Evolutionary conservation across 2,888 invertebrate genomes (phyloP), one percentile per base, ranked within the genome.

Genomic region (Oconnorella tubifera): DNA sequence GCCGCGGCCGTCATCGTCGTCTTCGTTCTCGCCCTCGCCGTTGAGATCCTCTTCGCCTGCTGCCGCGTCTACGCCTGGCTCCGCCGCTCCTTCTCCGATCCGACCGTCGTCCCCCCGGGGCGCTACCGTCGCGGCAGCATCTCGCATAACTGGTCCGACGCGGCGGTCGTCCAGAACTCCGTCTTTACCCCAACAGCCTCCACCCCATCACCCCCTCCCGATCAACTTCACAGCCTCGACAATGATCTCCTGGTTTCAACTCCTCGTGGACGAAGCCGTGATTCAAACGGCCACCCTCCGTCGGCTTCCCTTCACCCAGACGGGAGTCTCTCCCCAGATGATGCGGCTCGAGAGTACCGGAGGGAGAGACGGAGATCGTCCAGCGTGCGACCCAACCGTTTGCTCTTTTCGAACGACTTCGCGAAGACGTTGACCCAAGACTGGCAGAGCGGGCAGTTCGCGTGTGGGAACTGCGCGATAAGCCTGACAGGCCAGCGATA

Each of bases 121-220:
- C 50, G 60, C n/a, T 68, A 68, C 61, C 56, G 68, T 29, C 51
- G 68, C 29, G 57, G 63, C 14, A 66, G 65, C 48, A 33, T 68
- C n/a, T 66, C 65, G 1, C 68, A 68, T 40, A 57, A 33, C 31
- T 68, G 68, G 68, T 66, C 65, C 23, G 68, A 68, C 28, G 63
- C 63, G 1, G 50, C 65, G 10, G 51, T 66, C 0, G 31, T 49
- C 1, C 33, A 63, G n/a, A 48, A 56, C 49, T 48, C 60, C 4
- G 27, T 49, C 27, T 50, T 50, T 29, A 10, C 59, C 33, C 32
- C 23, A 14, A 27, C 40, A 32, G 40, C 60, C 23, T 49, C 51
- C 27, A n/a, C 60, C 2, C n/a, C 60, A 27, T 14, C 48, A 10
- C 32, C 56, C 23, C 40, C 51, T 25, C 40, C 3, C 33, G 59